phyloP scores from a whole-genome alignment of 2,797 vertebrate species.

The Tenualosa ilisha region DNA sequence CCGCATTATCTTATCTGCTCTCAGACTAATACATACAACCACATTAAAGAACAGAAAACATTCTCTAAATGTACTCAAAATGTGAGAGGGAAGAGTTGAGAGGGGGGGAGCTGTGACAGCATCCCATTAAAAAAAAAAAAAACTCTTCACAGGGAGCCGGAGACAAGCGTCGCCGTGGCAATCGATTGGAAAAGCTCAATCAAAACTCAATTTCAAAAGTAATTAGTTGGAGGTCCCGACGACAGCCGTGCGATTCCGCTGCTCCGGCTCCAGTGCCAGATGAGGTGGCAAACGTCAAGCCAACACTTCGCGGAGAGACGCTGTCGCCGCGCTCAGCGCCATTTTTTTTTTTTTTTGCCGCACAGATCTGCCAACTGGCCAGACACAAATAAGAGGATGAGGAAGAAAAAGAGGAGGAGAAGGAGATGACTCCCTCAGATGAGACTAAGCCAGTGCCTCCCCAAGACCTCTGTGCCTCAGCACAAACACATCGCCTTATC shows the following conservation, averaged over 20 bases:
- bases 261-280: conserved; percentile 76
- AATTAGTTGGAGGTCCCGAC: conserved; percentile 96
- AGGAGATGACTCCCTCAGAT: background rate
- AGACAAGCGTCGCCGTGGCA: conserved; percentile 98
- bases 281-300: conserved; percentile 50
- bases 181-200: conserved; percentile 98
- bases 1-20: background rate
- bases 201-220: conserved; percentile 99
- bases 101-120: conserved; percentile 81
- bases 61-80: conserved; percentile 20
- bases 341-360: background rate
- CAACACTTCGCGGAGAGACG: conserved; percentile 5
- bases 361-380: background rate
- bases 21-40: background rate
- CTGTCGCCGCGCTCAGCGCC: background rate
- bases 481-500: background rate
- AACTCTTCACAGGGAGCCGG: conserved; percentile 59
- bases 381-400: background rate
- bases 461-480: background rate
- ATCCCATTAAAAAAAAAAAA: conserved; percentile 79
- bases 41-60: background rate
- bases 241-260: conserved; percentile 87
- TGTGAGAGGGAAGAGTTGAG: background rate
- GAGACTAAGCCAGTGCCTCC: background rate
- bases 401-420: background rate